phyloP scores from a whole-genome alignment of 1,140 invertebrate species.

The Piezodorus guildinii region DNA sequence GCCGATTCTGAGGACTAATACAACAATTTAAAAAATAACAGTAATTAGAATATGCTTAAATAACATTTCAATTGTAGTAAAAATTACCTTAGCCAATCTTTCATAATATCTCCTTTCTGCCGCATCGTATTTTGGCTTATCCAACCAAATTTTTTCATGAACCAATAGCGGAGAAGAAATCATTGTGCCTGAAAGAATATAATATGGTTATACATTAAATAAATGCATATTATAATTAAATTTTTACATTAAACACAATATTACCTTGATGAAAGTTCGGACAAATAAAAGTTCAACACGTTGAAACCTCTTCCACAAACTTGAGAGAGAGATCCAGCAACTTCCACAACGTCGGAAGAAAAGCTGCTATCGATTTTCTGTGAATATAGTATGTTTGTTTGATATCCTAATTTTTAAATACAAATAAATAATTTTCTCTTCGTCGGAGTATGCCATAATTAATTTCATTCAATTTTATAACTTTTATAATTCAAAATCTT shows the following conservation, averaged over 20 bases:
- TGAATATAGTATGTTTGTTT: slow-evolving; percentile 3
- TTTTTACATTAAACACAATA: too few species aligned
- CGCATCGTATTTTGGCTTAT: slow-evolving; percentile 33
- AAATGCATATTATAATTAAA: too few species aligned
- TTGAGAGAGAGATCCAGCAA: background rate
- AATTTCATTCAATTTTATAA: too few species aligned
- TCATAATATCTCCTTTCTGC: slow-evolving; percentile 33
- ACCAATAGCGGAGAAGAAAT: slow-evolving; percentile 24
- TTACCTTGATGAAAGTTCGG: too few species aligned
- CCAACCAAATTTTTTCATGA: slow-evolving; percentile 33
- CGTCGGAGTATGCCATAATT: too few species aligned
- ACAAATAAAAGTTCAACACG: too few species aligned
- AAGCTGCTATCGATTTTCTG: background rate
- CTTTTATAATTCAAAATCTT: too few species aligned
- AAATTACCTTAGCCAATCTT: slow-evolving; percentile 29
- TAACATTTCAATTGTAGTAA: background rate
- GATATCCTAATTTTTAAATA: too few species aligned
- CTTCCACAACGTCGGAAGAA: background rate
- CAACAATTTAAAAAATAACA: background rate
- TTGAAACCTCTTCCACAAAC: background rate
- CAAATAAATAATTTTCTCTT: too few species aligned
- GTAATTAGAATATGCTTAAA: background rate
- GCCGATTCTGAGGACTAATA: background rate
- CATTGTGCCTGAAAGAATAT: background rate
- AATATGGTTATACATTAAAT: too few species aligned